These are phyloP conservation scores for Steatocranus sp. DNA, from an alignment of 2,797 vertebrate species.

Conservation along the genomic window DNA sequence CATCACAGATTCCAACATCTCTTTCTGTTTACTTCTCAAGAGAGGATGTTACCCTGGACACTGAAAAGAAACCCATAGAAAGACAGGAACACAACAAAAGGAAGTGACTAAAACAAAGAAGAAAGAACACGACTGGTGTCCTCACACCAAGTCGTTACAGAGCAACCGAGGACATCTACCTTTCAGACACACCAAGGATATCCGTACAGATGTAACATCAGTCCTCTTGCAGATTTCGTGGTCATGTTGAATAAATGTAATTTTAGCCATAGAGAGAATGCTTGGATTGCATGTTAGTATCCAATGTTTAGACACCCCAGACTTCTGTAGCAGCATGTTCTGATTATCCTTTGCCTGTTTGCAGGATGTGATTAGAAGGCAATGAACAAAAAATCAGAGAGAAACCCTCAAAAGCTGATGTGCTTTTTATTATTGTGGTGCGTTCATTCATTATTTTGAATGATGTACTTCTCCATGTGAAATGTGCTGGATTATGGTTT, in stretches of 20 bases:
- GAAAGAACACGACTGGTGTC: neutral
- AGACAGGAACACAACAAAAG: neutral
- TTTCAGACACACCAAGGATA: neutral
- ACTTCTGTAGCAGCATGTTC: neutral
- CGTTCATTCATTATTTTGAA: neutral
- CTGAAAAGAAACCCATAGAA: constrained; percentile 18
- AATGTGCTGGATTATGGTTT: neutral
- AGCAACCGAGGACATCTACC: neutral
- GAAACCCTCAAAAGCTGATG: neutral
- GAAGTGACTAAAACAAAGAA: neutral
- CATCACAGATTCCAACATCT: neutral
- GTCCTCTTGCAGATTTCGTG: neutral
- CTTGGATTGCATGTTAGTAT: neutral
- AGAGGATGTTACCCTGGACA: constrained; percentile 22
- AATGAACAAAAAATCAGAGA: neutral
- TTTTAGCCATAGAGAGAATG: neutral
- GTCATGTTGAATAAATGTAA: neutral
- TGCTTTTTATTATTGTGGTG: neutral
- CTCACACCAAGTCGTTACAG: neutral
- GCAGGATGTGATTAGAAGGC: neutral
- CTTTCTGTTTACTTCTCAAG: constrained; percentile 15
- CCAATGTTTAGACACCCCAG: neutral
- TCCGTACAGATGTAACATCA: neutral
- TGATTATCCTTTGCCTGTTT: neutral
- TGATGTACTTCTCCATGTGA: neutral